Evolutionary conservation across 2,113 vertebrate species (phyloP).

Genomic region (Psilopsiagon aurifrons): DNA sequence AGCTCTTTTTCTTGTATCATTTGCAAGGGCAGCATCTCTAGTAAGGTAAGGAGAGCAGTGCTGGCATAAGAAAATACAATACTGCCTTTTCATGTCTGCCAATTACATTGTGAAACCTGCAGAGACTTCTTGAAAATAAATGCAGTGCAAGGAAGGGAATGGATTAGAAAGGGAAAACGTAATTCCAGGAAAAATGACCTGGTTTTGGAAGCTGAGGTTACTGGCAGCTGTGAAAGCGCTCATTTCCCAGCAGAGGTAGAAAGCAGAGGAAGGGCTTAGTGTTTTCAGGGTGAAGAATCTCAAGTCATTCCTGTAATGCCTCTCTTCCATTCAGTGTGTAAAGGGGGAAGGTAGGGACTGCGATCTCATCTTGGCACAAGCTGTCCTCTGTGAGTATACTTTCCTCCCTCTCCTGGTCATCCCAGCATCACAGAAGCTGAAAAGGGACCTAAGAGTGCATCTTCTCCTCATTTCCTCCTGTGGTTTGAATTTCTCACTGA

Average conservation of each 20-base stretch:
- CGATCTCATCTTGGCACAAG: not conserved
- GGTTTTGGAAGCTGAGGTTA: not conserved
- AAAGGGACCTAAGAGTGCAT: not conserved
- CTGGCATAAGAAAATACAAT: not conserved
- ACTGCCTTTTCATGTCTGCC: not conserved
- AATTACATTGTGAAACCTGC: not conserved
- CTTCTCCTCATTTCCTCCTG: not conserved
- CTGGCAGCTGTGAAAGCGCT: not conserved
- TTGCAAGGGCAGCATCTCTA: slow-evolving; percentile 1
- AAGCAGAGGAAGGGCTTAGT: not conserved
- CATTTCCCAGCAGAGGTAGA: not conserved
- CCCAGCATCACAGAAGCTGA: not conserved
- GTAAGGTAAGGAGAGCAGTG: not conserved
- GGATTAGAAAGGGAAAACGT: not conserved
- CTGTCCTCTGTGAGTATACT: not conserved
- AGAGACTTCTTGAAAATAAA: not conserved
- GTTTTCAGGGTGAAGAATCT: not conserved
- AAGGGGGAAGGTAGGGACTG: not conserved
- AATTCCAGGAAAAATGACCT: not conserved
- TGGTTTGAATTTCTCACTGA: not conserved
- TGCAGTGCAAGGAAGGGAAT: not conserved
- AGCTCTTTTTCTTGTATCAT: not conserved
- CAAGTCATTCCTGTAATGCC: not conserved
- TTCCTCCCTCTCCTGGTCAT: not conserved
- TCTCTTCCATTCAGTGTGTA: not conserved